A percentile compares a stretch with the other conserved stretches of the same genome.
Conservation (phyloP, 2,113 vertebrate genomes). For the Phaethornis superciliosus region DNA sequence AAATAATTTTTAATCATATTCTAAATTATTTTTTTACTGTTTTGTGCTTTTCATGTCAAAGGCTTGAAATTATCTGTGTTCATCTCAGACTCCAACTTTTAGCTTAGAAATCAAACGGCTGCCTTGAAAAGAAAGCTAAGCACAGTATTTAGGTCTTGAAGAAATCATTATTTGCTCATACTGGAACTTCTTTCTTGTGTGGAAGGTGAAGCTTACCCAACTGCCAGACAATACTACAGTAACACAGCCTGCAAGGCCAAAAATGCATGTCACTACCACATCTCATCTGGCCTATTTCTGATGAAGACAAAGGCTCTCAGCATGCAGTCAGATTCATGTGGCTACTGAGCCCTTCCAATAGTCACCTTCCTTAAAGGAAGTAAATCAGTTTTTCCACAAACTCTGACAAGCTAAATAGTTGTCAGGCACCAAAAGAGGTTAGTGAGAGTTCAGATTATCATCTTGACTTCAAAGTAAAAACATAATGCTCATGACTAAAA, state of each 20-base stretch:
- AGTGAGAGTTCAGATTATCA: neutral
- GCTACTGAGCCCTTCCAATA: neutral
- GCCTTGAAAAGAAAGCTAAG: neutral
- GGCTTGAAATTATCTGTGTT: neutral
- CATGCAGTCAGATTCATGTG: neutral
- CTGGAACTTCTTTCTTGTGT: neutral
- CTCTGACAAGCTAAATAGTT: neutral
- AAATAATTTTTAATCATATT: neutral
- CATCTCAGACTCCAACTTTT: neutral
- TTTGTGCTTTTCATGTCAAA: neutral
- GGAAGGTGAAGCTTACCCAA: neutral
- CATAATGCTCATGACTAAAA: neutral
- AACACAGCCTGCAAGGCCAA: neutral
- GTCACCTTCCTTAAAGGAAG: neutral
- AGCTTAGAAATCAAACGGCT: neutral
- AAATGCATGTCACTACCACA: neutral
- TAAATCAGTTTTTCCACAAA: neutral
- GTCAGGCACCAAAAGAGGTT: neutral
- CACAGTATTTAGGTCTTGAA: neutral
- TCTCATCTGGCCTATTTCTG: neutral
- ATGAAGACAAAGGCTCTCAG: neutral
- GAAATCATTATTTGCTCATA: neutral
- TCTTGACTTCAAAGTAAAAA: neutral
- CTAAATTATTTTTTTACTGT: neutral
- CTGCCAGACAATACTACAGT: neutral